These are phyloP conservation scores for Drepana arcuata DNA, from an alignment of 1,140 invertebrate species.

Conservation along the genomic window DNA sequence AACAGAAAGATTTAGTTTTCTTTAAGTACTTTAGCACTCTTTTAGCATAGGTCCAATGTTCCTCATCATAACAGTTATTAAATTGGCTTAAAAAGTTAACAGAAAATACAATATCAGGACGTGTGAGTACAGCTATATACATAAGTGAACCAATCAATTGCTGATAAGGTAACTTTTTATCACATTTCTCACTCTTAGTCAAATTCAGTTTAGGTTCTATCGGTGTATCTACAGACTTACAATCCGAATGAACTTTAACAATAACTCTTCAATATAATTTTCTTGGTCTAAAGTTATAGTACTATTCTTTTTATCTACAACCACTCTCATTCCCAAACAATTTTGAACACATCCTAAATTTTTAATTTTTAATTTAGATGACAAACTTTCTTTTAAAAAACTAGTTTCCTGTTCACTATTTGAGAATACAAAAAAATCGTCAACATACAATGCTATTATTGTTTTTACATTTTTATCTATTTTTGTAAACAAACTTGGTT, in stretches of 20 bases:
- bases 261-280: conserved; percentile 24
- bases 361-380: conserved; percentile 21
- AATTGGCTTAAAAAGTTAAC: background rate
- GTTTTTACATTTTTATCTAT: background rate
- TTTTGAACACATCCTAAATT: conserved; percentile 18
- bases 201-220: background rate
- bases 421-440: no score
- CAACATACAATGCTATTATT: background rate
- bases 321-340: conserved; percentile 20
- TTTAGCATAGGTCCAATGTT: background rate
- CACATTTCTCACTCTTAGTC: background rate
- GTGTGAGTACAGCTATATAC: background rate
- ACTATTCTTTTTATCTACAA: conserved; percentile 11
- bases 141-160: background rate
- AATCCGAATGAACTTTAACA: conserved; percentile 25
- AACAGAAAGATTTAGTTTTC: no score
- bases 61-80: background rate
- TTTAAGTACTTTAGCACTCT: background rate
- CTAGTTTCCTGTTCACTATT: conserved; percentile 15
- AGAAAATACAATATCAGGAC: background rate
- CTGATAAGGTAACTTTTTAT: background rate
- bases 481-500: background rate
- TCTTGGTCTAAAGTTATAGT: conserved; percentile 16
- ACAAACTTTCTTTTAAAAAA: conserved; percentile 11
- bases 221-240: background rate